Evolutionary conservation across 1,140 invertebrate genomes (phyloP), one percentile per base, ranked within the genome.

Genomic region (Euura saliciscinereae): DNA sequence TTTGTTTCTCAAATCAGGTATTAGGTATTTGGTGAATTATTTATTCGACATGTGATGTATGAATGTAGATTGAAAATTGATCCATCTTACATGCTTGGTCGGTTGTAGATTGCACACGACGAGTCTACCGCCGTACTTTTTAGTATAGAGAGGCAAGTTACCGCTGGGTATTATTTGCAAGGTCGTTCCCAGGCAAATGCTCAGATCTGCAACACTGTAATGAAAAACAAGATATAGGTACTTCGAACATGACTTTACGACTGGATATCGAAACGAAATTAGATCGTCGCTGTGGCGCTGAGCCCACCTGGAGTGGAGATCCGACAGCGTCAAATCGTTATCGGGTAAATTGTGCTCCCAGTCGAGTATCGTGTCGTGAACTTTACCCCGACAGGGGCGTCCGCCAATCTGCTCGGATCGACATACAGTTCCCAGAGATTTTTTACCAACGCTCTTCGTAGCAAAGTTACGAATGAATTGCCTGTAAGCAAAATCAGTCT

Each of bases 81-180:
- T 45, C 64, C 69, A 71, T 88, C 90, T 91, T 90, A 96, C 96
- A 89, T 98, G 95, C 91, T 99, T 99, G 13, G 98, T 99, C 59
- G 95, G 93, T 87, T 99, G 98, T 45, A 99, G 89, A 88, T 99
- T 99, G 70, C 98, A 95, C 79, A 99, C 97, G 5, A 97, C 96
- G 66, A 99, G 86, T 87, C 94, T 95, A 68, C 97, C 93, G 65
- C 93, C 93, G 84, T 94, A 95, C 83, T 96, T 96, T 78, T 97
- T 95, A 43, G 94, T 94, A 74, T 93, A 91, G 28, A 98, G 84
- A 45, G 98, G 98, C 75, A 99, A 88, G 86, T 97, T 97, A 45
- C 97, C 98, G 88, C 97, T 98, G 68, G 98, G 98, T 78, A 98
- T 91, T 78, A 99, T 99, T 91, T 99, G 98, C 65, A 99, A 88